These are phyloP conservation scores for Pandemis cinnamomeana DNA, from an alignment of 2,888 invertebrate genomes.

Conservation along the genomic window DNA sequence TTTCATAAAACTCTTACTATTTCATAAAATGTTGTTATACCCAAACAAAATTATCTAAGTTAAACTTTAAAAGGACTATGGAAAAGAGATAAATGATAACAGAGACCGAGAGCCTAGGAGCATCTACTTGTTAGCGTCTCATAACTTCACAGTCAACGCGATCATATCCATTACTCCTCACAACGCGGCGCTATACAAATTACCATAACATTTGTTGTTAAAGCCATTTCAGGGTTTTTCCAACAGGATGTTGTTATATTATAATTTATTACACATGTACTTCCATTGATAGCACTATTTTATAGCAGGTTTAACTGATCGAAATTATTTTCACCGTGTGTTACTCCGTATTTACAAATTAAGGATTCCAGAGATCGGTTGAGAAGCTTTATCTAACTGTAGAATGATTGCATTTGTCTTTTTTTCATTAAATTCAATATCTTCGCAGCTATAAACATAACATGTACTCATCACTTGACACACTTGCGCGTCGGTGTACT, in stretches of 20 bases:
- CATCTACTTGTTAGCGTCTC: slow-evolving; percentile 4
- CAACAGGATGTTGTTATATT: slow-evolving; percentile 21
- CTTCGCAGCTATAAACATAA: neutral
- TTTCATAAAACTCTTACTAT: slow-evolving; percentile 49
- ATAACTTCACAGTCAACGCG: slow-evolving; percentile 1
- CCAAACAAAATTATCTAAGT: slow-evolving; percentile 46
- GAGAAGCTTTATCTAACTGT: neutral
- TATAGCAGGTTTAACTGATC: neutral
- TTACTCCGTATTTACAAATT: neutral
- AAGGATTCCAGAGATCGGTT: neutral
- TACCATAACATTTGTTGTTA: neutral
- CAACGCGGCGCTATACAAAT: slow-evolving; percentile 7
- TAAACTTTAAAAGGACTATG: slow-evolving; percentile 44
- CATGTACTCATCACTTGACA: neutral
- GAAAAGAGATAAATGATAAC: slow-evolving; percentile 22
- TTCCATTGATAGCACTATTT: slow-evolving; percentile 8
- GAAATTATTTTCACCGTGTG: neutral
- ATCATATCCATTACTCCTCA: neutral
- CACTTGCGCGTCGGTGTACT: neutral
- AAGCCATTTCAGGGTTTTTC: slow-evolving; percentile 8
- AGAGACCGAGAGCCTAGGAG: slow-evolving; percentile 23
- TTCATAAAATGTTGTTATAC: slow-evolving; percentile 39
- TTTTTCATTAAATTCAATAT: slow-evolving; percentile 3
- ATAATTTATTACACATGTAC: slow-evolving; percentile 16
- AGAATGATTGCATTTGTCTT: slow-evolving; percentile 15